Evolutionary conservation across 2,113 vertebrate species (phyloP).

Genomic region (Pyrgilauda ruficollis): DNA sequence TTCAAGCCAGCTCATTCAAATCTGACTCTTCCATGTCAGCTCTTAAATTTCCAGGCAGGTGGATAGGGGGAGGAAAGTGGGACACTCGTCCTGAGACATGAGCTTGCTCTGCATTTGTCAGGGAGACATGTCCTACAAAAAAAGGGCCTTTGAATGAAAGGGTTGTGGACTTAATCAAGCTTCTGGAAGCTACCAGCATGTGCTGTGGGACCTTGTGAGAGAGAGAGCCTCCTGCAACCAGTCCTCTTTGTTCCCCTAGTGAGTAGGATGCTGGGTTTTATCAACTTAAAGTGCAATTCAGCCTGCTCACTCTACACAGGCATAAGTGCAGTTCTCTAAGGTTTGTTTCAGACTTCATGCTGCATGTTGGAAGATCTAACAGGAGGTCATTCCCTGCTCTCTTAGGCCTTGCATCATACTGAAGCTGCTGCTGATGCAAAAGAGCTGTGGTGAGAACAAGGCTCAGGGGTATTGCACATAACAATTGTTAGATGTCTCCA

Average conservation of each 20-base stretch:
- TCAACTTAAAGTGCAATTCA: not conserved
- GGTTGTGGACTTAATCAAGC: not conserved
- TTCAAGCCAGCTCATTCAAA: not conserved
- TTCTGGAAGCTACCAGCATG: not conserved
- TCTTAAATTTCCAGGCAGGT: not conserved
- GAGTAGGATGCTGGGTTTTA: not conserved
- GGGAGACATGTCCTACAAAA: fast-evolving
- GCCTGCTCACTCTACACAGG: not conserved
- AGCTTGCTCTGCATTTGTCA: not conserved
- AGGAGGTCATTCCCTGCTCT: not conserved
- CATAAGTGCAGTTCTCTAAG: not conserved
- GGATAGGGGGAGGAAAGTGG: not conserved
- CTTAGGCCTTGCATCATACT: not conserved
- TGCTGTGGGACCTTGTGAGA: not conserved
- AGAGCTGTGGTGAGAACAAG: not conserved
- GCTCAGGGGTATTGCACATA: fast-evolving
- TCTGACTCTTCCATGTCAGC: not conserved
- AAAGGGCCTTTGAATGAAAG: not conserved
- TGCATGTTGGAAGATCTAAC: not conserved
- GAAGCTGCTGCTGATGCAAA: not conserved
- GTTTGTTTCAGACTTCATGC: not conserved
- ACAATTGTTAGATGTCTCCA: not conserved
- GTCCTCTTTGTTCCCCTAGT: not conserved
- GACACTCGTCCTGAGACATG: not conserved
- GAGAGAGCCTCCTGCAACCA: not conserved